A percentile compares a stretch with the other conserved stretches of the same genome.
These are phyloP conservation scores for Riptortus pedestris DNA, from an alignment of 1,140 invertebrate species.

Conservation along the genomic window DNA sequence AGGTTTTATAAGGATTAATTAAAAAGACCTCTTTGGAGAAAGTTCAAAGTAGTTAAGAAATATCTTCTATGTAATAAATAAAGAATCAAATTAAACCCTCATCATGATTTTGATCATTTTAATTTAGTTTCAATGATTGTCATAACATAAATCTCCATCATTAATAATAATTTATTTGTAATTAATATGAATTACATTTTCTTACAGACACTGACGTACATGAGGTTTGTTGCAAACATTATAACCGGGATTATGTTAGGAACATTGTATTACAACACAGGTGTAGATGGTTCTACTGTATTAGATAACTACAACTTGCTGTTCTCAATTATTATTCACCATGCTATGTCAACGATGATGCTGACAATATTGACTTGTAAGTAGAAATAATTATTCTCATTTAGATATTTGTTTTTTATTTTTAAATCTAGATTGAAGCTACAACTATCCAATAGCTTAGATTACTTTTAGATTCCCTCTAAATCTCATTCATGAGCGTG, in stretches of 20 bases:
- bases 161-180: neutral
- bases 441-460: too few relatives aligned
- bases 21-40: too few relatives aligned
- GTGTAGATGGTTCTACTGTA: constrained; percentile 58
- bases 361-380: constrained; percentile 70
- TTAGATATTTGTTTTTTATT: neutral
- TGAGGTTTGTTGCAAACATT: constrained; percentile 64
- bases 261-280: constrained; percentile 54
- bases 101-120: too few relatives aligned
- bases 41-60: too few relatives aligned
- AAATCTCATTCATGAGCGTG: too few relatives aligned
- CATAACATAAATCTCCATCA: too few relatives aligned
- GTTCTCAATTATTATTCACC: constrained; percentile 71
- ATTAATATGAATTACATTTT: neutral
- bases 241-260: constrained; percentile 62
- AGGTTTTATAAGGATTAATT: too few relatives aligned
- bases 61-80: too few relatives aligned
- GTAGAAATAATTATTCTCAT: constrained; percentile 32
- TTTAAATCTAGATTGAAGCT: neutral
- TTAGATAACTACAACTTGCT: constrained; percentile 72
- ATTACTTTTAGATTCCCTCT: too few relatives aligned
- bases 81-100: too few relatives aligned
- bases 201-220: constrained; percentile 76
- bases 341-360: constrained; percentile 78
- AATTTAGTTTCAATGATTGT: too few relatives aligned